These are phyloP conservation scores for Chloroclysta siterata DNA, from an alignment of 2,888 invertebrate genomes.

Conservation along the genomic window DNA sequence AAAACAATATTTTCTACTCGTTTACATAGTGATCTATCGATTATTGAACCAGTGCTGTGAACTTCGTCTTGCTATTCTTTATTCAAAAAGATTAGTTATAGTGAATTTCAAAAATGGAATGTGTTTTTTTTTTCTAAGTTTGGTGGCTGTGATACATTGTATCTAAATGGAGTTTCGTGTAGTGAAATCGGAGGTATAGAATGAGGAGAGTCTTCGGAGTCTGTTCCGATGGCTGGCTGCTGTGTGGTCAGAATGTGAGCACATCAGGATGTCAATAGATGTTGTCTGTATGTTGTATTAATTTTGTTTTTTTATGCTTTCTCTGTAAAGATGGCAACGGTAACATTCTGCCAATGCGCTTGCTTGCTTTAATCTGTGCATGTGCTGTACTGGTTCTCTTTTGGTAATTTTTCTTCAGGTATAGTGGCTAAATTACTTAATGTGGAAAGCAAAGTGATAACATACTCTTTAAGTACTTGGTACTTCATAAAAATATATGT, in stretches of 20 bases:
- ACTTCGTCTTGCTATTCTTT: conserved; percentile 14
- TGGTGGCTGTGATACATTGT: neutral
- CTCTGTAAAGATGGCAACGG: conserved; percentile 6
- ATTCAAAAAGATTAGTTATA: conserved; percentile 5
- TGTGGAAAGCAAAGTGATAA: too few species aligned
- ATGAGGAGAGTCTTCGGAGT: conserved; percentile 85
- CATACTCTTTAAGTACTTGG: too few species aligned
- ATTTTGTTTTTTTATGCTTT: conserved; percentile 51
- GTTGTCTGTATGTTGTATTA: conserved; percentile 80
- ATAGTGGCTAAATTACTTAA: too few species aligned
- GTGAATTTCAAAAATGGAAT: conserved; percentile 16
- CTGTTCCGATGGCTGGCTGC: conserved; percentile 82
- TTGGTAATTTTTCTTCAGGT: too few species aligned
- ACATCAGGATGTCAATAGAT: conserved; percentile 68
- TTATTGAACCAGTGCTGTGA: neutral
- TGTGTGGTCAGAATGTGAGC: conserved; percentile 84
- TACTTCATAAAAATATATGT: too few species aligned
- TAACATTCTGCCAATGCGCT: conserved; percentile 1
- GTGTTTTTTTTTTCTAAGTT: conserved; percentile 27
- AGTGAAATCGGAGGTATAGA: conserved; percentile 48
- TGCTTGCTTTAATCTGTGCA: neutral
- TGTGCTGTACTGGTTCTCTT: neutral
- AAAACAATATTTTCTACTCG: conserved; percentile 12
- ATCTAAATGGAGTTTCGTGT: conserved; percentile 56
- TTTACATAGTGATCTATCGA: neutral